Conservation (phyloP, 2,797 vertebrate species). For the Mustela erminea region DNA sequence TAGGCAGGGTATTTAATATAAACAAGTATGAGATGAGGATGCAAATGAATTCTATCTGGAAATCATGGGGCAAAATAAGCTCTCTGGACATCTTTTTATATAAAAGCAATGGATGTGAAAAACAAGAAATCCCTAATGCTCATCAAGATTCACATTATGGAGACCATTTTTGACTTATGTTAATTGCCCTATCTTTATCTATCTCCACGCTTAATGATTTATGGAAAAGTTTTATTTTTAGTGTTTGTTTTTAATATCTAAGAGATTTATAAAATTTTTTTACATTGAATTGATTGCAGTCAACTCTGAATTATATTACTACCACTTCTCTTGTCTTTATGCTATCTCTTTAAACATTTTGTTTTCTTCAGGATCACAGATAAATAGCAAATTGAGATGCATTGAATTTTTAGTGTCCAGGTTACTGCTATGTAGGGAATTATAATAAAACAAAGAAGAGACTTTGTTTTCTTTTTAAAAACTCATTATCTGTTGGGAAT, state of each 20-base stretch:
- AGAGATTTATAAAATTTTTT: constrained; percentile 16
- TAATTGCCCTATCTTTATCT: neutral
- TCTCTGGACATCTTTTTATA: neutral
- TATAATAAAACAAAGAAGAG: constrained; percentile 56
- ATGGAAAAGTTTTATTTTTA: constrained; percentile 43
- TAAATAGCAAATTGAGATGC: constrained; percentile 34
- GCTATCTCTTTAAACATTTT: neutral
- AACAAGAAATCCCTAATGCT: neutral
- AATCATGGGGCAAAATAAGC: neutral
- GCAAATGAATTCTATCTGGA: neutral
- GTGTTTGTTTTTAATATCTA: constrained; percentile 20
- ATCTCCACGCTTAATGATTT: neutral
- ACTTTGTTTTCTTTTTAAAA: constrained; percentile 60
- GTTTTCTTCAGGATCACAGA: constrained; percentile 34
- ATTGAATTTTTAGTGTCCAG: constrained; percentile 45
- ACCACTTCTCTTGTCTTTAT: neutral
- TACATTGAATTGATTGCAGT: neutral
- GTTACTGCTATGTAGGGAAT: neutral
- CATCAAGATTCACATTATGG: neutral
- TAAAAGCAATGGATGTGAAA: neutral
- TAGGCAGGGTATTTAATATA: neutral
- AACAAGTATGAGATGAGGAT: neutral
- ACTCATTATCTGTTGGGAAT: constrained; percentile 4
- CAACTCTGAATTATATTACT: neutral
- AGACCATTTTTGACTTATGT: constrained; percentile 49